These are phyloP conservation scores for Manis pentadactyla DNA, from an alignment of 2,797 vertebrate species.

Conservation along the genomic window DNA sequence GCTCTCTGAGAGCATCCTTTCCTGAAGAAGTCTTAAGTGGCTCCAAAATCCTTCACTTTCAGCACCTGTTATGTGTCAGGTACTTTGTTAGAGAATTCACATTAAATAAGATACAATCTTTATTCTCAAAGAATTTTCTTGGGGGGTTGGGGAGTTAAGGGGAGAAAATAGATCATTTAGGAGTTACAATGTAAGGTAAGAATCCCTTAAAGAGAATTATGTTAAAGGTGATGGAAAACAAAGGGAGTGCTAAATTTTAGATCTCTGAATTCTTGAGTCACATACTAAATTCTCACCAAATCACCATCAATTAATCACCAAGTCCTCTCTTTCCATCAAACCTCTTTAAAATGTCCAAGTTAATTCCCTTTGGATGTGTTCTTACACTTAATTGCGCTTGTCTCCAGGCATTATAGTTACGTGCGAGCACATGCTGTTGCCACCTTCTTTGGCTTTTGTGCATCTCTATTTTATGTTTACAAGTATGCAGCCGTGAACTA, in stretches of 20 bases:
- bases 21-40: neutral
- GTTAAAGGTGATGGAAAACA: constrained; percentile 22
- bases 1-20: neutral
- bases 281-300: constrained; percentile 12
- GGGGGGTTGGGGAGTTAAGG: neutral
- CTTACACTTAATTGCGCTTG: neutral
- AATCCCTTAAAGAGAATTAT: constrained; percentile 33
- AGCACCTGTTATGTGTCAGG: neutral
- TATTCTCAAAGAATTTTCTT: constrained; percentile 31
- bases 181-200: constrained; percentile 13
- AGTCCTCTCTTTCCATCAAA: neutral
- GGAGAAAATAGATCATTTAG: neutral
- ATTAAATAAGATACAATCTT: neutral
- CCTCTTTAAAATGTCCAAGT: neutral
- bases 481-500: neutral
- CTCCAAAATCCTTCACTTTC: neutral
- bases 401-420: neutral
- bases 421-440: neutral
- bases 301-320: neutral
- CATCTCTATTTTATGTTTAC: constrained; percentile 18
- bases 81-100: constrained; percentile 4
- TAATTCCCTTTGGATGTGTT: constrained; percentile 10
- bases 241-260: constrained; percentile 15
- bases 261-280: neutral
- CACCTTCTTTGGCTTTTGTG: neutral